phyloP scores from a whole-genome alignment of 2,888 invertebrate genomes.

The Seira ritae region DNA sequence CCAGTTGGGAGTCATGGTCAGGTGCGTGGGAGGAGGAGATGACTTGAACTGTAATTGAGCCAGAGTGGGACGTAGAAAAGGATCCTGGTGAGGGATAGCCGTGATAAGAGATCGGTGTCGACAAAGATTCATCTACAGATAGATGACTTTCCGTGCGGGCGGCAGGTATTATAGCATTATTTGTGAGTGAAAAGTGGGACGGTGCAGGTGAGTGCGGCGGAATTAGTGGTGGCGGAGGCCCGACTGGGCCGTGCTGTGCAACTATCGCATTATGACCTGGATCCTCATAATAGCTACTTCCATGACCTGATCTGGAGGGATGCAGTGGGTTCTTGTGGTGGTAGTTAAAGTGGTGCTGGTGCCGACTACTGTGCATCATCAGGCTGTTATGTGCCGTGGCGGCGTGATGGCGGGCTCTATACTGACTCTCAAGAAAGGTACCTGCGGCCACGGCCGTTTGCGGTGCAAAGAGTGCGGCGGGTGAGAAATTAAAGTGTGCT shows the following conservation, averaged over 20 bases:
- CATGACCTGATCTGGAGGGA: conserved; percentile 49
- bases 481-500: conserved; percentile 79
- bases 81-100: conserved; percentile 74
- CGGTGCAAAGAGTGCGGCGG: conserved; percentile 80
- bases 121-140: conserved; percentile 77
- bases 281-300: conserved; percentile 61
- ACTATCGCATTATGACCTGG: conserved; percentile 64
- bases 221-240: conserved; percentile 57
- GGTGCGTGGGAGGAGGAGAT: conserved; percentile 80
- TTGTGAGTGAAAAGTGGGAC: conserved; percentile 61
- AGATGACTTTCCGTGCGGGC: conserved; percentile 75
- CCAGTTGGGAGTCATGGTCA: conserved; percentile 79
- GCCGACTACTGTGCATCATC: conserved; percentile 65
- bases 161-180: conserved; percentile 72
- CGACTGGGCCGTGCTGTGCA: conserved; percentile 64
- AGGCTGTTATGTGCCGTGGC: conserved; percentile 57
- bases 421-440: conserved; percentile 73
- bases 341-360: conserved; percentile 59
- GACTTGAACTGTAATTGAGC: conserved; percentile 80
- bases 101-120: conserved; percentile 75
- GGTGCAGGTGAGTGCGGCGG: conserved; percentile 61
- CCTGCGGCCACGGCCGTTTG: conserved; percentile 72
- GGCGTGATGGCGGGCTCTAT: conserved; percentile 60
- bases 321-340: conserved; percentile 56
- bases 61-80: conserved; percentile 75